phyloP scores from a whole-genome alignment of 2,797 vertebrate species.

The Acanthurus lineatus region DNA sequence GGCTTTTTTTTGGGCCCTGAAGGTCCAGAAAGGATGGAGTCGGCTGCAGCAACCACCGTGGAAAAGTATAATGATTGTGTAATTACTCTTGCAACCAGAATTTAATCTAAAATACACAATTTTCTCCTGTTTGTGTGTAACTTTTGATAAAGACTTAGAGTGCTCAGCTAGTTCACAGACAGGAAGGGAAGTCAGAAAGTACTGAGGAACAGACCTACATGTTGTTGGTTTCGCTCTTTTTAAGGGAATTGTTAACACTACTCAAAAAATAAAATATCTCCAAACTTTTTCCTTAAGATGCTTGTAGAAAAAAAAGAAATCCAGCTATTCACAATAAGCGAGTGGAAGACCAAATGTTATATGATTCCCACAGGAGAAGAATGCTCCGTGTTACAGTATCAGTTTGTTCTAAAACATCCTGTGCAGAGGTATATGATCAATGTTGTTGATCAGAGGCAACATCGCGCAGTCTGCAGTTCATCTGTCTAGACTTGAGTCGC shows the following conservation, averaged over 20 bases:
- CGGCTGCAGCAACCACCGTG: too few species aligned
- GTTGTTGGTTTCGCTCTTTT: too few species aligned
- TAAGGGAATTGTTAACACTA: too few species aligned
- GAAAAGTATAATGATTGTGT: too few species aligned
- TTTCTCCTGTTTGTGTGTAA: neutral
- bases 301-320: conserved; percentile 4
- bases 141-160: neutral
- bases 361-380: neutral
- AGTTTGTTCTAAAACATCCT: neutral
- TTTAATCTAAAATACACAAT: neutral
- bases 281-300: neutral
- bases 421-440: conserved; percentile 14
- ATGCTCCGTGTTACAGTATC: conserved; percentile 1
- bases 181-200: neutral
- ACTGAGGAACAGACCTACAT: neutral
- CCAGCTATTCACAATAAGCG: neutral
- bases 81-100: too few species aligned
- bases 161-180: neutral
- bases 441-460: conserved; percentile 35
- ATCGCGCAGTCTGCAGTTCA: conserved; percentile 9
- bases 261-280: too few species aligned
- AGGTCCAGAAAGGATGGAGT: too few species aligned
- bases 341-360: neutral
- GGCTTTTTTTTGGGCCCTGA: too few species aligned
- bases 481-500: conserved; percentile 5